phyloP scores from a whole-genome alignment of 2,797 vertebrate species.

The Capromys pilorides region DNA sequence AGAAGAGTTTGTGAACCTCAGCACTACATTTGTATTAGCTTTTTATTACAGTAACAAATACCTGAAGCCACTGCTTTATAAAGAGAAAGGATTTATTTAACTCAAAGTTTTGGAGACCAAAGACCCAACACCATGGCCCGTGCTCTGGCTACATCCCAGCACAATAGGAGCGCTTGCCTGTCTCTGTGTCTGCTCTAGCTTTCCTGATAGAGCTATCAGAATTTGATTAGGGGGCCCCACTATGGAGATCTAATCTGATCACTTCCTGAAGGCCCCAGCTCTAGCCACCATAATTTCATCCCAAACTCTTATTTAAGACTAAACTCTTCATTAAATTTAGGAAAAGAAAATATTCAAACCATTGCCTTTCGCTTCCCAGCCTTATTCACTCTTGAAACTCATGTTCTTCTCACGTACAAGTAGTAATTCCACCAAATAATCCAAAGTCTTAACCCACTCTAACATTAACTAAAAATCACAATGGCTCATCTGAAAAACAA shows the following conservation, averaged over 20 bases:
- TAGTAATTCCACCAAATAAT: background rate
- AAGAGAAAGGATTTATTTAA: background rate
- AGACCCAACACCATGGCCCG: background rate
- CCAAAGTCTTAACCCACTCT: background rate
- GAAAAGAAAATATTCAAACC: background rate
- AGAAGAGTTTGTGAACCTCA: background rate
- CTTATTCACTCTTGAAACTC: background rate
- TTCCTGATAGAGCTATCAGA: background rate
- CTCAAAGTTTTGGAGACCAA: background rate
- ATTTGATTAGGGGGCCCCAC: background rate
- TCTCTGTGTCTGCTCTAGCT: background rate
- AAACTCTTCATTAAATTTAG: background rate
- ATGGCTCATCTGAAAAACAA: background rate
- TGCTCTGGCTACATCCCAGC: background rate
- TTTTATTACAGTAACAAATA: background rate
- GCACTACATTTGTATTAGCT: background rate
- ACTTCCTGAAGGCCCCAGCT: background rate
- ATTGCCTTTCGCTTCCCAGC: background rate
- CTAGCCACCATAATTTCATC: background rate
- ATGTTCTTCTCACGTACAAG: background rate
- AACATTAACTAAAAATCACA: background rate
- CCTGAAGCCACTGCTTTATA: background rate
- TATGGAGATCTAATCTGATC: background rate
- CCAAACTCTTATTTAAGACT: too few relatives aligned
- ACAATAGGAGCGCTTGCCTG: background rate